Base-by-base conservation (phyloP, 2,113 vertebrate species). In the Crotophaga sulcirostris region DNA sequence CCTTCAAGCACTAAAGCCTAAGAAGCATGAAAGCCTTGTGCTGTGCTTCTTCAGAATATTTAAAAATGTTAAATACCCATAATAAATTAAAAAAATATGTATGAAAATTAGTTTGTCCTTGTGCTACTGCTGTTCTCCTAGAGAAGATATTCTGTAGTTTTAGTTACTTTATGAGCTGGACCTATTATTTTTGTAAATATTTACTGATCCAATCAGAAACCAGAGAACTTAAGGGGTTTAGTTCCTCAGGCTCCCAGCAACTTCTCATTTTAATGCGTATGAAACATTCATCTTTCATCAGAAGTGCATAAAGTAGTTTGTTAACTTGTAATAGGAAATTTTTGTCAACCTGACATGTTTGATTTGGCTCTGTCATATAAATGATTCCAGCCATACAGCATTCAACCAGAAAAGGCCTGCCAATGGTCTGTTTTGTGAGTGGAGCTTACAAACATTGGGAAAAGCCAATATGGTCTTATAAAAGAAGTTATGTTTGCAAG, bases 281-380 rank as follows among this genome's bases (percentile, higher is more conserved):
- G 58, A 86, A 91, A 84, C 90, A 96, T 97, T 95, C 24, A 45
- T 95, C 96, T 98, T 97, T 97, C 96, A 95, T 84, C 77, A 67
- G 44, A 76, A 96, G 68, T 89, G 59, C 88, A 97, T 96, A 91
- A 97, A 96, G 56, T 84, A 44, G 42, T 58, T 90, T 75, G 26
- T 84, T 94, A 80, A 96, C 95, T 96, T 96, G 87, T 90, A 94
- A 90, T 66, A 68, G 24, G n/a, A 83, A 19, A 51, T 69, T 95
- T 97, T 84, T 97, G 69, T 97, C 58, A 66, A 26, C 74, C 49
- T 67, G 25, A 62, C 28, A 55, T 75, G 84, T 96, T 98, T 97
- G 93, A 81, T 95, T 97, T 97, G 90, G 49, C 26, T 96, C 62
- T 90, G 66, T 87, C n/a, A 18, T 64, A 77, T 75, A 68, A 97